Evolutionary conservation across 2,888 invertebrate genomes (phyloP), one percentile per base, ranked within the genome.

Genomic region (Callyntrura guangdongensis): DNA sequence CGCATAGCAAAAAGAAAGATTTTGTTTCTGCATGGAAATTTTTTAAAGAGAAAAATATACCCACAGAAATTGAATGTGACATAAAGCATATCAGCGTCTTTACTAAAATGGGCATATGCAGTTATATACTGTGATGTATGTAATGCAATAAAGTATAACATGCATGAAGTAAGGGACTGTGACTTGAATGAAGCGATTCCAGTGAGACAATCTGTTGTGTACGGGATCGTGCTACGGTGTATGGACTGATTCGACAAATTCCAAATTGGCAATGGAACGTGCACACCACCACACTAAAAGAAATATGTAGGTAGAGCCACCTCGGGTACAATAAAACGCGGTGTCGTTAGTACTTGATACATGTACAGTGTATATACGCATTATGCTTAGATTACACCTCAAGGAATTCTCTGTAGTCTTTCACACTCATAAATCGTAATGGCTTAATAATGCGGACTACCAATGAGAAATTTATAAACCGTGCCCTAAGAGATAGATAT

Each of bases 291-390:
- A 22, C 22, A 74, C 61, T 83, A 84, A 84, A 69, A 53, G 53
- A 72, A 84, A 84, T 56, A 36, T 49, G 53, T 49, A 36, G 67
- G 53, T 49, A 84, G 20, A 27, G 22, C 69, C 84, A 9, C n/a
- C 84, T 12, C 11, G 84, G 69, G 84, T 56, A 22, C 69, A 67
- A 84, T 84, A 84, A 84, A 84, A 84, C n/a, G 25, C 22, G 20
- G 17, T 86, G 84, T 49, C 69, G 61, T 74, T 36, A 36, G 36
- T 36, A 2, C 36, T 36, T 86, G 85, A 86, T 86, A 74, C 72
- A 59, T 84, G 11, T 69, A 22, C n/a, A 14, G 25, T 25, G 83
- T 25, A n/a, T n/a, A n/a, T n/a, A 83, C 27, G 49, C 84, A 84
- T 84, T 84, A 84, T 17, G 11, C 36, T 25, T 27, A 72, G 69